These are phyloP conservation scores for Calycopis cecrops DNA, from an alignment of 1,140 invertebrate species.

Conservation along the genomic window DNA sequence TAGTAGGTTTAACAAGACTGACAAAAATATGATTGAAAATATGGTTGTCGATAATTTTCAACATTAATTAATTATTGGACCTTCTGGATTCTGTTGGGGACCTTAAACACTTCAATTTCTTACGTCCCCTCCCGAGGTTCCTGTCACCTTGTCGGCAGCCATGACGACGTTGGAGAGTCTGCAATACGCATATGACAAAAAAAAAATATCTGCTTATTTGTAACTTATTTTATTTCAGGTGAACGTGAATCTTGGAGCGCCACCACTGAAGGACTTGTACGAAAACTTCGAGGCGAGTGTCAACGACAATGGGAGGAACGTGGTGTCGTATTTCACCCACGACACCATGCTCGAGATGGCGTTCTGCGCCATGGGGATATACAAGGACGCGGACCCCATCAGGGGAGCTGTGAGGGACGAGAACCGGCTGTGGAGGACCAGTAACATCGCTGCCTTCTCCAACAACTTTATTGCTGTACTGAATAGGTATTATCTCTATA, in stretches of 20 bases:
- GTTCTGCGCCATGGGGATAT: conserved; percentile 45
- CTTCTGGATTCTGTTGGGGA: no score
- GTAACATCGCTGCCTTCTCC: conserved; percentile 45
- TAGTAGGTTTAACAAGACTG: no score
- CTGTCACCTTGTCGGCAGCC: no score
- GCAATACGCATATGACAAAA: no score
- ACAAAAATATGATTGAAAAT: no score
- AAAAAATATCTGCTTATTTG: no score
- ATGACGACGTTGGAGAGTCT: no score
- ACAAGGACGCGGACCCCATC: conserved; percentile 33
- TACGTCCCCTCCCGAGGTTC: no score
- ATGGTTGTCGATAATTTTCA: no score
- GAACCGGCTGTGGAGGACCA: conserved; percentile 44
- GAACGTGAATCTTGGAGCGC: conserved; percentile 81
- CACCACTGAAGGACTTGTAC: conserved; percentile 82
- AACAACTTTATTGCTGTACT: conserved; percentile 51
- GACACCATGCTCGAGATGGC: conserved; percentile 74
- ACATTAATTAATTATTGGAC: no score
- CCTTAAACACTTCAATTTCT: no score
- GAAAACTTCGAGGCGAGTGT: conserved; percentile 65
- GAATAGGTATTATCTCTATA: conserved; percentile 33
- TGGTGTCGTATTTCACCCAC: conserved; percentile 85
- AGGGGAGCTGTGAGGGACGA: conserved; percentile 27
- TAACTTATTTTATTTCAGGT: conserved; percentile 45
- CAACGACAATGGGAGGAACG: conserved; percentile 51